phyloP scores from a whole-genome alignment of 23 tunicate genomes.

The Diplosoma virens region DNA sequence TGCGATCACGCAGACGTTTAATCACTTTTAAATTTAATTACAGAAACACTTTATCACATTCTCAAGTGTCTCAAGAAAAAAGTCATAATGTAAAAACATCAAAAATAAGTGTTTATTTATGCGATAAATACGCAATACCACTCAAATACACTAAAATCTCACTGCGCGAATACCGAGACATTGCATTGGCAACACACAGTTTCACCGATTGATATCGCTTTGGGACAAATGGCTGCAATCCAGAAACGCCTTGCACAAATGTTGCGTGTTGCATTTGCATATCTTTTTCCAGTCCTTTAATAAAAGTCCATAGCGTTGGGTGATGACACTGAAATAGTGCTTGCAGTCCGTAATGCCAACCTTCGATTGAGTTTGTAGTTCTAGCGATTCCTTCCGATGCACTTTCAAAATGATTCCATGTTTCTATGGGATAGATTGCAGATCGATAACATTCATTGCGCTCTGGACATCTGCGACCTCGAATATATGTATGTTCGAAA shows the following conservation, averaged over 20 bases:
- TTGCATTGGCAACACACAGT: conserved; percentile 31
- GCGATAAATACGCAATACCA: conserved; percentile 12
- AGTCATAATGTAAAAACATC: conserved; percentile 21
- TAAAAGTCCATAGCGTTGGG: conserved; percentile 34
- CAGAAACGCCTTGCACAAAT: conserved; percentile 37
- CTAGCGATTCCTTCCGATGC: conserved; percentile 28
- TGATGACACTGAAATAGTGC: conserved; percentile 33
- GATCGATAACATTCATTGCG: conserved; percentile 35
- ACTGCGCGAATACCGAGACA: conserved; percentile 21
- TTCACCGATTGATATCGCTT: conserved; percentile 34
- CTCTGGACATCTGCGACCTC: conserved; percentile 18
- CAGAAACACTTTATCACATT: conserved; percentile 16
- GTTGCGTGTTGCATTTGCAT: conserved; percentile 26
- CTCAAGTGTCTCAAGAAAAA: conserved; percentile 3
- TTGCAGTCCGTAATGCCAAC: conserved; percentile 21
- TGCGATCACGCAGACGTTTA: conserved; percentile 28
- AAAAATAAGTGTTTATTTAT: conserved; percentile 8
- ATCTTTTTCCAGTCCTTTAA: conserved; percentile 25
- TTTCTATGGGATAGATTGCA: conserved; percentile 37
- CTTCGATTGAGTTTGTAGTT: conserved; percentile 19
- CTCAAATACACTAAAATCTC: conserved; percentile 30
- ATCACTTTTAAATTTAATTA: conserved; percentile 5
- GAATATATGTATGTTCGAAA: conserved; percentile 24
- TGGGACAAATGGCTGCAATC: conserved; percentile 40
- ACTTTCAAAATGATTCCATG: conserved; percentile 32